Percentiles rank a stretch among this genome's conserved stretches.
phyloP scores from a whole-genome alignment of 2,113 vertebrate species.

The Polypterus bichir region DNA sequence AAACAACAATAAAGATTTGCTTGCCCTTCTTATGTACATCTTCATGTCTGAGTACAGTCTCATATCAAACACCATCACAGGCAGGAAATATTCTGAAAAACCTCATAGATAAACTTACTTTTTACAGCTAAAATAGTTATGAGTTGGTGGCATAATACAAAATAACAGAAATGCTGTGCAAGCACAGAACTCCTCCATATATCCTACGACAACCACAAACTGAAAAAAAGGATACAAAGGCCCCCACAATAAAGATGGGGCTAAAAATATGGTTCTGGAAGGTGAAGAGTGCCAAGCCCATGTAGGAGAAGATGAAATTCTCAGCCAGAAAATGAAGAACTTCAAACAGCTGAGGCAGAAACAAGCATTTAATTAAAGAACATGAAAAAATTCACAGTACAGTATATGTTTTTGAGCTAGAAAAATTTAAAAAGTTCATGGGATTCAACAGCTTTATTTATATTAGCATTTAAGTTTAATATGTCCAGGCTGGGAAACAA shows the following conservation, averaged over 20 bases:
- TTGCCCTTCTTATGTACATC: too few relatives aligned
- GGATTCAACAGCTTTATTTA: too few relatives aligned
- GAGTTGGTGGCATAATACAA: background rate
- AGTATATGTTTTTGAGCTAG: too few relatives aligned
- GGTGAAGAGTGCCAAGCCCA: conserved; percentile 91
- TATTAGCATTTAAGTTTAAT: too few relatives aligned
- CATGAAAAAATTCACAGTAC: too few relatives aligned
- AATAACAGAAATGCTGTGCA: background rate
- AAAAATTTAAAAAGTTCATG: too few relatives aligned
- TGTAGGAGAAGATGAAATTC: conserved; percentile 97
- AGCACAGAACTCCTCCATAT: background rate
- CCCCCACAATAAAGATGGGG: conserved; percentile 83
- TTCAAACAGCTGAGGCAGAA: conserved; percentile 70
- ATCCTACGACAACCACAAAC: background rate
- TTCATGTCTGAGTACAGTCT: too few relatives aligned
- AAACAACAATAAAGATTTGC: too few relatives aligned
- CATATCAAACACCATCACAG: too few relatives aligned
- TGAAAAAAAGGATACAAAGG: conserved; percentile 80
- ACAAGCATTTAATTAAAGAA: too few relatives aligned
- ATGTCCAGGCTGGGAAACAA: too few relatives aligned
- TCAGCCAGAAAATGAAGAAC: conserved; percentile 91
- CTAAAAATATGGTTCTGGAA: conserved; percentile 96
- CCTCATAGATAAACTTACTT: background rate
- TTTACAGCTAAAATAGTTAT: background rate
- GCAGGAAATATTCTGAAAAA: background rate